Base-by-base conservation (phyloP, 2,888 invertebrate species). In the Pilophorus perplexus region DNA sequence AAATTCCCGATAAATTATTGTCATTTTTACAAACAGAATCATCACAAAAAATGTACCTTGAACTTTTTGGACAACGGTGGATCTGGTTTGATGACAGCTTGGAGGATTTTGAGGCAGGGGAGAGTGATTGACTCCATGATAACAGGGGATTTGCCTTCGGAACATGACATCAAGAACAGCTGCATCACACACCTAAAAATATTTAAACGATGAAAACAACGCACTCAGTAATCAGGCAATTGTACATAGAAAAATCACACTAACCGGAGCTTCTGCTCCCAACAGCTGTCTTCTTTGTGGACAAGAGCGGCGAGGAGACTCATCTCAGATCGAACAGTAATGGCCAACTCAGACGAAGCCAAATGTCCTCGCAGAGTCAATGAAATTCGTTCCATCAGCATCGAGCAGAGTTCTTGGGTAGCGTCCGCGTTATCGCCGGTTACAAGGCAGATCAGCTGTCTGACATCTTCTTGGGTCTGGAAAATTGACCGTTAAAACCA, bases 211-310 rank as follows among this genome's bases (percentile, higher is more conserved):
- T 3, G 4, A 3, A n/a, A 10, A 4, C 1, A 18, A 3, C 8
- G 23, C 6, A 33, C 25, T 6, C n/a, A 48, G 8, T 8, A 18
- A 2, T 2, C 16, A 6, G 18, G 23, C 6, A 10, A 22, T 22
- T 27, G 42, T 2, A 44, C 3, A 20, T 14, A n/a, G n/a, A 42
- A 14, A 14, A 42, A 14, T 42, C 3, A 38, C 22, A 27, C 64
- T 16, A 44, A 75, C 75, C 90, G 85, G 0, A 97, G 80, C 74
- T 96, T 88, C 69, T 89, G 86, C 76, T 97, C 96, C 97, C 97
- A 97, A 75, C 94, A 95, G 2, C 89, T 86, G 76, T 97, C 97
- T 74, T 95, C 92, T 72, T 93, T 92, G 73, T 93, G 90, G 1
- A 96, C 87, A 48, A 95, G 82, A 0, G 90, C 88, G 1, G 93